Percentiles rank a stretch among this genome's conserved stretches.
phyloP scores from a whole-genome alignment of 2,888 invertebrate species.

The Spilosoma lubricipeda region DNA sequence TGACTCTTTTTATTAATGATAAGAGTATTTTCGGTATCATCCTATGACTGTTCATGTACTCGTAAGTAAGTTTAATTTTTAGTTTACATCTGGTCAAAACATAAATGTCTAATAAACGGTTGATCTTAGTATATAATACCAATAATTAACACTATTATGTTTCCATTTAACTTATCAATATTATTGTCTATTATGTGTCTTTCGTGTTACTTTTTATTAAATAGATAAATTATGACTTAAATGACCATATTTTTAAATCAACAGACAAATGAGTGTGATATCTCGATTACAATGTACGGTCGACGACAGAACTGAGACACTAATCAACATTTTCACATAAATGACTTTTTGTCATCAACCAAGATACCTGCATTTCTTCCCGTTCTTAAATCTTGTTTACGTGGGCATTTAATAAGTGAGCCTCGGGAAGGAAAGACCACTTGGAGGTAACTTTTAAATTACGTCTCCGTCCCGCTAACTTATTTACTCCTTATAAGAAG shows the following conservation, averaged over 20 bases:
- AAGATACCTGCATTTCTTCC: constrained; percentile 60
- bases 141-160: no score
- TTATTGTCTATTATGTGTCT: no score
- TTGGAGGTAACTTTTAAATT: constrained; percentile 81
- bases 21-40: no score
- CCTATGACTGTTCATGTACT: no score
- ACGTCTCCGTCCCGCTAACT: constrained; percentile 79
- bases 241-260: neutral
- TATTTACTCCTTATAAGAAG: constrained; percentile 82
- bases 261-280: neutral
- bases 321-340: constrained; percentile 48
- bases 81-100: no score
- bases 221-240: neutral
- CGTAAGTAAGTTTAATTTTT: no score
- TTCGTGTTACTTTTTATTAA: neutral
- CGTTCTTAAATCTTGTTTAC: constrained; percentile 66
- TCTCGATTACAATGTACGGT: neutral
- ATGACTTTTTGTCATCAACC: constrained; percentile 60
- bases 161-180: no score
- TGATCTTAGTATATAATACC: no score
- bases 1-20: no score
- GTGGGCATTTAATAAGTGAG: constrained; percentile 64
- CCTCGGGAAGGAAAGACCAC: constrained; percentile 66
- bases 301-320: constrained; percentile 1
- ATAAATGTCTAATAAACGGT: no score